Base-by-base conservation (phyloP, 2,113 vertebrate species). In the Podarcis muralis region DNA sequence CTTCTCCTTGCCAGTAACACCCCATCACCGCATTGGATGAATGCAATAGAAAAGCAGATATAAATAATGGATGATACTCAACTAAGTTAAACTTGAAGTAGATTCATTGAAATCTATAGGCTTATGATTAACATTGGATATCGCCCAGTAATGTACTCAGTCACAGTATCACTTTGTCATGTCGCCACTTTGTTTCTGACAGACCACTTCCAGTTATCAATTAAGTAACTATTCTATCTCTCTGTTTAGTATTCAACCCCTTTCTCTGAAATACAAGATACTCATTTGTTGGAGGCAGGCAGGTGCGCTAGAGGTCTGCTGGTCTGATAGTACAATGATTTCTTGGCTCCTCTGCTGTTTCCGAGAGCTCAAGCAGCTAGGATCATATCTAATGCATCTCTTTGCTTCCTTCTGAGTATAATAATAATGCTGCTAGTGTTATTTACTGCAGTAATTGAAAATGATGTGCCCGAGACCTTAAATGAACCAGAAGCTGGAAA, bases 401-500 rank as follows among this genome's bases (percentile, higher is more conserved):
- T 75, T 35, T 32, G 12, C 30, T 82, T 76, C 37, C 59, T 48
- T 48, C 65, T 69, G 59, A 7, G 25, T 37, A 68, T 20, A 53
- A 84, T 66, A 35, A 25, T 15, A 68, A 77, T 20, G 59, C 62
- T 78, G 66, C n/a, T 32, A 7, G 40, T 76, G 40, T 78, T 84
- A 78, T 77, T 88, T 78, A 88, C 23, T 88, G 74, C 62, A 37
- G 74, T 84, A 40, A 84, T 78, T 37, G 43, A 77, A 53, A 78
- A 57, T 78, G 75, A 83, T 88, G 87, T 83, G 25, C 40, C 22
- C 57, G n/a, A 66, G 81, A 69, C 72, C 81, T 88, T 78, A 88
- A 83, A 76, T 83, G 81, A 83, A 83, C 71, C 57, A 83, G 71
- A 83, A 66, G 80, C 59, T 76, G 71, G 69, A 66, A 88, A 88